Evolutionary conservation across 2,888 invertebrate species (phyloP).

Genomic region (Tenthredo mesomela): DNA sequence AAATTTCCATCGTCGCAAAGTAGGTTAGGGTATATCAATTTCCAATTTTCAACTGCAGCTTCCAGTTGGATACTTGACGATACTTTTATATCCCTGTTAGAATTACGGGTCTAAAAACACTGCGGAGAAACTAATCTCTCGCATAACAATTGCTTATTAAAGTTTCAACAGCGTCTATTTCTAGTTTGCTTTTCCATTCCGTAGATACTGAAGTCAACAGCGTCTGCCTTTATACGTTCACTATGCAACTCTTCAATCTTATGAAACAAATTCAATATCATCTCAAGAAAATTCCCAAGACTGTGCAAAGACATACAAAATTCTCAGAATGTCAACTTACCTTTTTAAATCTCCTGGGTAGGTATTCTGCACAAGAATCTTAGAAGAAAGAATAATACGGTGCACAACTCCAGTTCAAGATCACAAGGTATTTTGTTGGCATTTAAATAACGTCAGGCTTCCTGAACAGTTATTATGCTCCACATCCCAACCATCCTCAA

Average conservation of each 20-base stretch:
- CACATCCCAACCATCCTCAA: not conserved
- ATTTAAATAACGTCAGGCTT: slow-evolving; percentile 1
- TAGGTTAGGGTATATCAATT: slow-evolving; percentile 17
- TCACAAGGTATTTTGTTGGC: slow-evolving; percentile 18
- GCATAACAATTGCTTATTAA: not conserved
- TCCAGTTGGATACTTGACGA: not conserved
- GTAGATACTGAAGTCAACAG: not conserved
- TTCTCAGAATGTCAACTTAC: not conserved
- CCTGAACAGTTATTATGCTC: not conserved
- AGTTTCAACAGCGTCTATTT: not conserved
- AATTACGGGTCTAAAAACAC: not conserved
- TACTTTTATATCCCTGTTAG: not conserved
- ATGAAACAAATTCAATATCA: not conserved
- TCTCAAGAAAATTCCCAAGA: not conserved
- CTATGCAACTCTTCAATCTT: not conserved
- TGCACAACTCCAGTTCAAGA: not conserved
- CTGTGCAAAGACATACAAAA: not conserved
- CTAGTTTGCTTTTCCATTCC: not conserved
- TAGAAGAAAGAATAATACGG: not conserved
- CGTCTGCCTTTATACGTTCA: not conserved
- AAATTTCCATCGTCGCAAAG: slow-evolving; percentile 8
- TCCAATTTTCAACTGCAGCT: slow-evolving; percentile 18
- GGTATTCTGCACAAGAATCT: not conserved
- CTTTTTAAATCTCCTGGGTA: not conserved
- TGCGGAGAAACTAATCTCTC: not conserved